phyloP scores from a whole-genome alignment of 2,113 vertebrate species.

The Orycteropus afer region DNA sequence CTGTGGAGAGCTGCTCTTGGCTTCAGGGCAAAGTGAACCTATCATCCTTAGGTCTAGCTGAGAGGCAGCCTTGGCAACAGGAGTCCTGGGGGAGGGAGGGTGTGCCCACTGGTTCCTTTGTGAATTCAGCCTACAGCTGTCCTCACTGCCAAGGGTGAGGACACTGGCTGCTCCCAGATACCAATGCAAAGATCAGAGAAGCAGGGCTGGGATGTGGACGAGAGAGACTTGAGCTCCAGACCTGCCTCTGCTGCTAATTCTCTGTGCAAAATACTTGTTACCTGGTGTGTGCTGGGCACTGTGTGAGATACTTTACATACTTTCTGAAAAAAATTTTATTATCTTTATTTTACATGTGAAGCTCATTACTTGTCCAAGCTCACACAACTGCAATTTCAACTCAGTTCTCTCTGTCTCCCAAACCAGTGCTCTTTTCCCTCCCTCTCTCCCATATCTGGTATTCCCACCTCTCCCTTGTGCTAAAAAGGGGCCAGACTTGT shows the following conservation, averaged over 20 bases:
- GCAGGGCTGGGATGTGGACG: neutral
- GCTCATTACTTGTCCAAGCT: neutral
- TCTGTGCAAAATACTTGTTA: neutral
- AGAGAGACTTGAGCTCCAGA: neutral
- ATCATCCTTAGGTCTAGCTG: neutral
- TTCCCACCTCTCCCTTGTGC: neutral
- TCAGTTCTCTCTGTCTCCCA: neutral
- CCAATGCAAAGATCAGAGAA: neutral
- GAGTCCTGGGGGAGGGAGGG: neutral
- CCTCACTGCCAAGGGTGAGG: neutral
- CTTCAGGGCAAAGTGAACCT: neutral
- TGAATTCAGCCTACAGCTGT: neutral
- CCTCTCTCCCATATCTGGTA: neutral
- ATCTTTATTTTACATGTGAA: constrained; percentile 19
- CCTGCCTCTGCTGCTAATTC: neutral
- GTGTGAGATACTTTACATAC: neutral
- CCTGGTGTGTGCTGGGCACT: neutral
- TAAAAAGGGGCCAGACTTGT: neutral
- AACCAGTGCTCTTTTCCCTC: neutral
- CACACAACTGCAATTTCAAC: neutral
- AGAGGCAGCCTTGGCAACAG: constrained; percentile 23
- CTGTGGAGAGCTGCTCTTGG: neutral
- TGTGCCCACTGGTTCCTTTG: neutral
- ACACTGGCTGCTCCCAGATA: neutral
- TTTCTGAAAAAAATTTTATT: neutral